Base-by-base conservation (phyloP, 2,113 vertebrate genomes). In the Abramis brama region DNA sequence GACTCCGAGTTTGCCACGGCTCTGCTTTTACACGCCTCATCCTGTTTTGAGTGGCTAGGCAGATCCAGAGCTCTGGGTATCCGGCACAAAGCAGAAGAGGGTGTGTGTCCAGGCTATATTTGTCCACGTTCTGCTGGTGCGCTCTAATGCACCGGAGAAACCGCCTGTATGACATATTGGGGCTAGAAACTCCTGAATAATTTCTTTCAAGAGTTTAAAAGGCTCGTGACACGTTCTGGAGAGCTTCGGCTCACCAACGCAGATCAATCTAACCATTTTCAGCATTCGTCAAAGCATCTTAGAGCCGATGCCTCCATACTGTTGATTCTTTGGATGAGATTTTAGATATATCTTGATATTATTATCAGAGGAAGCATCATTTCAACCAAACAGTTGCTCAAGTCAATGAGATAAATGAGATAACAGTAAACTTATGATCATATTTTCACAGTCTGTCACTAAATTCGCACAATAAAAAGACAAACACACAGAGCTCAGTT, bases 141-240 rank as follows among this genome's bases (percentile, higher is more conserved):
- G 36, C 23, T n/a, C 55, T 27, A 45, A 39, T 43, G 74, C 83
- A 45, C 74, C 30, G 52, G 71, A 25, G 71, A 64, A 55, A 75
- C 27, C 1, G 21, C 57, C 78, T 4, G 6, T 13, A 5, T 79
- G 78, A 79, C 78, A 62, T 62, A 79, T 27, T 62, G 36, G 57
- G 78, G 57, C 57, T 79, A 62, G 45, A 57, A 79, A 60, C 78
- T 27, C 57, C 36, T 79, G 78, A 79, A 79, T 79, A 27, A 79
- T 79, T 79, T 62, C 78, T 75, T 50, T 45, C n/a, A 25, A 23
- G 23, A 79, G 57, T 19, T 59, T 62, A 45, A 79, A 59, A 79
- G 36, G 57, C 36, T 62, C 0, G 39, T 79, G 50, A n/a, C 30
- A 39, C 4, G 10, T 43, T 71, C 68, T 36, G 27, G 52, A 79